Evolutionary conservation across 2,113 vertebrate species (phyloP).

Genomic region (Mastomys coucha): DNA sequence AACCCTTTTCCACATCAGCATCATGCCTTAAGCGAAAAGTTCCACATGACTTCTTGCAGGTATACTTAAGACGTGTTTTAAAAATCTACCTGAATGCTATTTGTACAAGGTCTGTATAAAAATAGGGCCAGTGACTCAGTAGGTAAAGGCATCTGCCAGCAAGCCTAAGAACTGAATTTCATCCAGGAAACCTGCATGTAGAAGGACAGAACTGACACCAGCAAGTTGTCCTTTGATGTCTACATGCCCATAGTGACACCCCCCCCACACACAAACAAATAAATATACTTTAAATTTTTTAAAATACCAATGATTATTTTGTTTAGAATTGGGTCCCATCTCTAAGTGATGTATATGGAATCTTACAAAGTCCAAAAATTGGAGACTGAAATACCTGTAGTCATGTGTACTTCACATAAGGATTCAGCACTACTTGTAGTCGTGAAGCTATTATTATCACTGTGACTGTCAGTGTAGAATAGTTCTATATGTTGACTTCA

Average conservation of each 20-base stretch:
- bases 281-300: not conserved
- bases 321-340: not conserved
- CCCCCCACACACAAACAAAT: not conserved
- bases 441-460: not conserved
- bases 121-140: not conserved
- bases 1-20: not conserved
- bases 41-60: not conserved
- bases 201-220: not conserved
- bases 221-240: not conserved
- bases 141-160: not conserved
- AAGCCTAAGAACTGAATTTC: not conserved
- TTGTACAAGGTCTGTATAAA: not conserved
- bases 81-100: not conserved
- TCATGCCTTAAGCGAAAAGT: not conserved
- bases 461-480: not conserved
- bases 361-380: not conserved
- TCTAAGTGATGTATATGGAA: not conserved
- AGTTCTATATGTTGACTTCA: not conserved
- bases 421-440: not conserved
- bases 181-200: not conserved
- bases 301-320: not conserved
- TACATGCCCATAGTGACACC: not conserved
- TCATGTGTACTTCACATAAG: not conserved
- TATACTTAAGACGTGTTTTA: not conserved
- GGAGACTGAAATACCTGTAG: not conserved